Base-by-base conservation (phyloP, 2,113 vertebrate species). In the Seriola aureovittata region DNA sequence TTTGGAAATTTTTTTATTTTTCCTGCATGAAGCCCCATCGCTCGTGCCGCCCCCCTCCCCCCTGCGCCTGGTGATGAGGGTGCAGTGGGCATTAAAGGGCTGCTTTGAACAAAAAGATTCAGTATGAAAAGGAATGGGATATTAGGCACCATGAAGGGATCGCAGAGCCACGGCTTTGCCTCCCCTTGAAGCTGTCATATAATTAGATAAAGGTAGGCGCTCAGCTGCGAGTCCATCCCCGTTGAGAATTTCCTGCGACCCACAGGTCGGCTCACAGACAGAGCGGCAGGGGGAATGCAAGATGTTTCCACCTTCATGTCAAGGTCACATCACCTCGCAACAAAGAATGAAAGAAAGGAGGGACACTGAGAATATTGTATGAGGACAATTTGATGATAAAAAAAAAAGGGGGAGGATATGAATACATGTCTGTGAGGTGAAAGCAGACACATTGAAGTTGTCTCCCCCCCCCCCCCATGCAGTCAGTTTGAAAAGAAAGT, bases 121-220 rank as follows among this genome's bases (percentile, higher is more conserved):
- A 80, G 69, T 90, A 94, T 95, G 88, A 95, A 95, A 94, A 91
- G 85, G 93, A 94, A 93, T 93, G 58, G 67, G 76, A 93, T 92
- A 94, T 94, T 81, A 93, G 91, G 88, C 78, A 57, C 82, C 81
- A 81, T 88, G 87, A 88, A 69, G 86, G 80, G 81, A 85, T 84
- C 2, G 57, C 36, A 78, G 55, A 42, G 75, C 80, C 1, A 40
- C 81, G 75, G 86, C 57, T 81, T 82, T 78, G 77, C 85, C 80
- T 89, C 84, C 81, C 29, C 91, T 88, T 89, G 83, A 90, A 94
- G 92, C 90, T 84, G 90, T 93, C 88, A 90, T 78, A 84, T 93
- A 93, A 95, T 94, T 94, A 94, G 92, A 90, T 93, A 87, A 92
- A 93, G 85, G 88, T 88, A 85, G 90, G 85, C 44, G 29, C 68